Evolutionary conservation across 2,113 vertebrate species (phyloP).

Genomic region (Acrocephalus kingi): DNA sequence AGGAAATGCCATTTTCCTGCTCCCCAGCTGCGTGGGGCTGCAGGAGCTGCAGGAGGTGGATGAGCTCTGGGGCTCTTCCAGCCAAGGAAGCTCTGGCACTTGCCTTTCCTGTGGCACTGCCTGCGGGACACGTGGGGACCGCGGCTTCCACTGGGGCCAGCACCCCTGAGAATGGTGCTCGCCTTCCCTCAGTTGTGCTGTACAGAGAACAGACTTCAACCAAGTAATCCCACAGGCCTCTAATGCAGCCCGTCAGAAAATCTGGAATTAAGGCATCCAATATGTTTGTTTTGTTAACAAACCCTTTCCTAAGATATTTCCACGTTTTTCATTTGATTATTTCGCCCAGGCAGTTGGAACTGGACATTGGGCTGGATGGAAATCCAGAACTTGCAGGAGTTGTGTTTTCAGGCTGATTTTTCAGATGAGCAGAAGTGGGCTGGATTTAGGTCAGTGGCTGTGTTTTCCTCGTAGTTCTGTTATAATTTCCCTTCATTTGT

Average conservation of each 20-base stretch:
- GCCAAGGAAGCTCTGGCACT: not conserved
- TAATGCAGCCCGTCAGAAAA: not conserved
- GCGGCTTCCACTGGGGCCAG: not conserved
- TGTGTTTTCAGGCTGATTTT: not conserved
- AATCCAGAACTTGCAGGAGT: accelerated
- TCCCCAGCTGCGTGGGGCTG: not conserved
- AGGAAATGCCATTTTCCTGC: not conserved
- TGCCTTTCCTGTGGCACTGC: not conserved
- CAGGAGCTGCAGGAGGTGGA: not conserved
- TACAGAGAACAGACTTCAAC: not conserved
- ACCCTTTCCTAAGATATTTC: not conserved
- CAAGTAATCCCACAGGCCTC: accelerated
- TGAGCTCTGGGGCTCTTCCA: not conserved
- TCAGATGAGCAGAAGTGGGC: accelerated
- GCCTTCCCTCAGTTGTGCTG: accelerated
- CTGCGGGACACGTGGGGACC: not conserved
- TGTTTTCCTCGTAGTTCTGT: accelerated
- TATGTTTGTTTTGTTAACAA: not conserved
- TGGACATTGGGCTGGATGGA: not conserved
- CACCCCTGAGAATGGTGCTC: not conserved
- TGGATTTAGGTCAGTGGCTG: not conserved
- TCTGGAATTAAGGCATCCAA: accelerated
- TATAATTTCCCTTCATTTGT: not conserved
- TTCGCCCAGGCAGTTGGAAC: accelerated
- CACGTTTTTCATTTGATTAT: accelerated